These are phyloP conservation scores for Drosophila kurseongensis DNA, from an alignment of 1,140 invertebrate genomes.

Conservation along the genomic window DNA sequence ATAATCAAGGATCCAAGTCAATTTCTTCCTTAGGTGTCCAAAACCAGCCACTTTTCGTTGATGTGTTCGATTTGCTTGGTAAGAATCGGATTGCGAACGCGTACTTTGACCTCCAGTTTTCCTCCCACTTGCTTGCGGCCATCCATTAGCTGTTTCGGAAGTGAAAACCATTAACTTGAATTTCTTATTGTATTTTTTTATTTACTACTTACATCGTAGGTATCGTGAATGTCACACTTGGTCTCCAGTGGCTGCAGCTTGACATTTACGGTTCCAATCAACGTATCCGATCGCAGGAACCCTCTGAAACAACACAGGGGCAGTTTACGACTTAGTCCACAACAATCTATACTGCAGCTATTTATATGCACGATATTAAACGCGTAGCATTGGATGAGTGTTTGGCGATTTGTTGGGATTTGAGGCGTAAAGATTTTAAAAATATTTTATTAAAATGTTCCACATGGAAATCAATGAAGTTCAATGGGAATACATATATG, in stretches of 20 bases:
- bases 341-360: conserved; percentile 84
- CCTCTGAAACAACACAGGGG: conserved; percentile 91
- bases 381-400: conserved; percentile 52
- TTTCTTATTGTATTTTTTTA: neutral
- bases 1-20: neutral
- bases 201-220: conserved; percentile 94
- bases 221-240: conserved; percentile 94
- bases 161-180: conserved; percentile 19
- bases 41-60: conserved; percentile 96
- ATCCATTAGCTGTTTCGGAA: conserved; percentile 91
- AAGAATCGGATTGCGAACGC: conserved; percentile 95
- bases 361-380: conserved; percentile 34
- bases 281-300: conserved; percentile 93
- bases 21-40: conserved; percentile 85
- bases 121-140: conserved; percentile 94
- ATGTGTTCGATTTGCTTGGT: conserved; percentile 95
- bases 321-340: conserved; percentile 84
- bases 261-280: conserved; percentile 93
- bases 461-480: conserved; percentile 8
- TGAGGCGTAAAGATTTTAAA: conserved; percentile 60
- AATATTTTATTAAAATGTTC: conserved; percentile 67
- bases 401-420: conserved; percentile 64
- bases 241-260: conserved; percentile 95
- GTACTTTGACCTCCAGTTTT: conserved; percentile 95
- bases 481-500: conserved; percentile 28